Evolutionary conservation across 2,113 vertebrate genomes (phyloP).

Genomic region (Crotalus tigris): DNA sequence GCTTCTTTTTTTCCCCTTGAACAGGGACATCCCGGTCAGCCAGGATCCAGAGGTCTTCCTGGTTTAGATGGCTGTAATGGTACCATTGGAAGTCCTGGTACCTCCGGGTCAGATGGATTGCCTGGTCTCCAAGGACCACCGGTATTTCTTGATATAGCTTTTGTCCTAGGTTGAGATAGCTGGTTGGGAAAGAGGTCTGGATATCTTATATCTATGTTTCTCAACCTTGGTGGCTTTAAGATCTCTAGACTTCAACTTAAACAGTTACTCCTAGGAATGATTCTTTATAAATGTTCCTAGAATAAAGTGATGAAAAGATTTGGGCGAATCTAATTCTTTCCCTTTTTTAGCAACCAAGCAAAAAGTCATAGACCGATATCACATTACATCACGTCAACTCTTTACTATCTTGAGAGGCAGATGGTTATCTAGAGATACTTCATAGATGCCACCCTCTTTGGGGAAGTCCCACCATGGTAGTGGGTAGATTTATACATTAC

Average conservation of each 20-base stretch:
- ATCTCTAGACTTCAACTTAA: background rate
- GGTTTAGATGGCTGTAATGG: constrained; percentile 90
- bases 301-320: background rate
- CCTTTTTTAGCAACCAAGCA: background rate
- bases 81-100: constrained; percentile 79
- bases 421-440: background rate
- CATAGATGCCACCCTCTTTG: background rate
- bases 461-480: background rate
- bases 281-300: background rate
- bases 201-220: background rate
- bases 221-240: background rate
- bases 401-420: background rate
- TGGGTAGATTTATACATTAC: background rate
- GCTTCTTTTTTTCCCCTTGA: constrained; percentile 36
- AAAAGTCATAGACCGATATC: background rate
- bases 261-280: background rate
- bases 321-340: background rate
- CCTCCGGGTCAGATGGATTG: constrained; percentile 63
- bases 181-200: background rate
- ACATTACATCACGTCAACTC: background rate
- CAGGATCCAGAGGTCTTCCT: constrained; percentile 77
- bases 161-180: background rate
- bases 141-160: constrained; percentile 61
- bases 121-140: constrained; percentile 71
- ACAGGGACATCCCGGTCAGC: constrained; percentile 87